These are phyloP conservation scores for Ormyrus rosae DNA, from an alignment of 2,888 invertebrate genomes.

Conservation along the genomic window DNA sequence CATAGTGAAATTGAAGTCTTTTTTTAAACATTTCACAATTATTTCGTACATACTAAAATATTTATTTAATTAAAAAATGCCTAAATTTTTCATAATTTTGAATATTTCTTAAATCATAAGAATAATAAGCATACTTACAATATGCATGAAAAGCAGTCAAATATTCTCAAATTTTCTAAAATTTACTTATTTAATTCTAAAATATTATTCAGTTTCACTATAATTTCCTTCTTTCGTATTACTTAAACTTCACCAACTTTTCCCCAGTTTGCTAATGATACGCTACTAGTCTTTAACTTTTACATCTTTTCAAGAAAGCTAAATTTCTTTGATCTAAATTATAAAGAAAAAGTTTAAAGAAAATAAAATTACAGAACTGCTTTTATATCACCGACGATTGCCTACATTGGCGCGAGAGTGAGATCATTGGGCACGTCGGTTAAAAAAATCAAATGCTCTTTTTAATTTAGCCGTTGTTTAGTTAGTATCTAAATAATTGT, in stretches of 20 bases:
- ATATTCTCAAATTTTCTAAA: constrained; percentile 48
- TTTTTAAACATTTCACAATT: constrained; percentile 2
- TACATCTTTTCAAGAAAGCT: constrained; percentile 13
- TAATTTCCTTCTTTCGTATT: constrained; percentile 47
- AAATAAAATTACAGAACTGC: constrained; percentile 63
- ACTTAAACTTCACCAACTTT: constrained; percentile 42
- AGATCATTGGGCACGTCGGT: constrained; percentile 68
- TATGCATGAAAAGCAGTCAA: constrained; percentile 41
- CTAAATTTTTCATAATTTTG: background rate
- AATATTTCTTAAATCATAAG: constrained; percentile 8
- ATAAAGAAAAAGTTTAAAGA: constrained; percentile 18
- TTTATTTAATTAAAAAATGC: background rate
- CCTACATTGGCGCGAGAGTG: constrained; percentile 66
- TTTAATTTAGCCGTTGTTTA: constrained; percentile 7
- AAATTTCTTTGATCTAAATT: constrained; percentile 7
- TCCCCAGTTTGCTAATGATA: constrained; percentile 42
- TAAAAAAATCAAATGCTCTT: constrained; percentile 29
- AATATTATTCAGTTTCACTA: constrained; percentile 48
- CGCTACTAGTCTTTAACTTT: constrained; percentile 5
- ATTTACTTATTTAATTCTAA: constrained; percentile 38
- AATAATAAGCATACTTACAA: constrained; percentile 12
- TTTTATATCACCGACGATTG: constrained; percentile 57
- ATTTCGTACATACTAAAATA: constrained; percentile 30
- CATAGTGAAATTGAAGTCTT: constrained; percentile 53
- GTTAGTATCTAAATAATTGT: constrained; percentile 14